These are phyloP conservation scores for Blera fallax DNA, from an alignment of 2,888 invertebrate species.

Conservation along the genomic window DNA sequence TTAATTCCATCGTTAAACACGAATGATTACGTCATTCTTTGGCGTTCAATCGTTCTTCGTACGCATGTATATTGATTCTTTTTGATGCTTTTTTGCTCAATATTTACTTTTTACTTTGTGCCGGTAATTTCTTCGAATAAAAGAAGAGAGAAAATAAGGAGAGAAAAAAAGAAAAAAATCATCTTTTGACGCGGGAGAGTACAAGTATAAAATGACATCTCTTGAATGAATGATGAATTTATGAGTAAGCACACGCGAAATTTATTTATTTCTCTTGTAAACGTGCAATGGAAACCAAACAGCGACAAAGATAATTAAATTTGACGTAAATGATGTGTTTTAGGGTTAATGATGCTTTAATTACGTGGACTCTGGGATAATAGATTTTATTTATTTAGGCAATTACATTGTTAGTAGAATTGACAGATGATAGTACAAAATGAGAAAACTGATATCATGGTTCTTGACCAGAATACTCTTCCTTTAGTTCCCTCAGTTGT, in stretches of 20 bases:
- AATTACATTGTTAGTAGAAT: not conserved
- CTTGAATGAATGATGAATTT: slow-evolving; percentile 37
- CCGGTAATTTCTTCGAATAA: not conserved
- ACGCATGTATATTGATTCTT: slow-evolving; percentile 4
- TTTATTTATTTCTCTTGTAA: not conserved
- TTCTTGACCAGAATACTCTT: too few relatives aligned
- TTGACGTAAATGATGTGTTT: slow-evolving; percentile 11
- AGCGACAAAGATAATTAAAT: not conserved
- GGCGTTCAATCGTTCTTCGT: not conserved
- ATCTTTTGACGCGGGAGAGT: not conserved
- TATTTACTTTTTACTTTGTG: not conserved
- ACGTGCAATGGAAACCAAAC: slow-evolving; percentile 9
- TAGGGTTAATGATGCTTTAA: not conserved
- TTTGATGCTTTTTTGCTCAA: not conserved
- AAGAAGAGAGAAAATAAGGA: not conserved
- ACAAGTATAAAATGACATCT: not conserved
- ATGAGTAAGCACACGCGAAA: slow-evolving; percentile 12
- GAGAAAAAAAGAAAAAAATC: not conserved
- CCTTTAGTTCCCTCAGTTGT: too few relatives aligned
- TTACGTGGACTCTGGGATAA: not conserved
- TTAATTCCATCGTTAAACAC: not conserved
- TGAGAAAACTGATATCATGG: too few relatives aligned
- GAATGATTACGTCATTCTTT: slow-evolving; percentile 15
- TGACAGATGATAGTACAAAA: too few relatives aligned
- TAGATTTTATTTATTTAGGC: not conserved